Evolutionary conservation across 2,797 vertebrate species (phyloP), one percentile per base, ranked within the genome.

Genomic region (Craterocephalus amniculus): DNA sequence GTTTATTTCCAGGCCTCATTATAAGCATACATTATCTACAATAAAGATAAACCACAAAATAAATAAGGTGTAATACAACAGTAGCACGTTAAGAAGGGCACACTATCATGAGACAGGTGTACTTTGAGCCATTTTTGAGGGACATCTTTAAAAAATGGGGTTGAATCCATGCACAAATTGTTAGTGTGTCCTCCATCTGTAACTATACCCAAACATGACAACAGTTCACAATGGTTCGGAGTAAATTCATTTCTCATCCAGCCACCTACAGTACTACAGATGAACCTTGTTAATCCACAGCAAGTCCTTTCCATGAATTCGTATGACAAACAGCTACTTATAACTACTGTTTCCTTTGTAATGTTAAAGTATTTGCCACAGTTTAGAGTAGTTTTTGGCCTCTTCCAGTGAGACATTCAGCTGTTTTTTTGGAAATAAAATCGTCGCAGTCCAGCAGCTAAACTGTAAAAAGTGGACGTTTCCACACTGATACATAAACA

Each of bases 21-120:
- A 81, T 81, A 87, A 90, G 87, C 84, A 67, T 85, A 92, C 82
- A 89, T 67, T 65, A 79, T 80, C 84, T 84, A 86, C 87, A 90
- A 89, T 91, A 92, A 87, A 90, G 83, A 92, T 94, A 93, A 93
- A 92, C 80, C 87, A 84, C 89, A 83, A 90, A 95, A 94, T 95
- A 95, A 95, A 95, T 93, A 94, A 90, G 83, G 89, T 80, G 72
- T 90, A 91, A 93, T 90, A 94, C 85, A 90, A 92, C 81, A 77
- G 86, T 87, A 92, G 87, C 89, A 94, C 89, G 88, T 85, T 91
- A 89, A 91, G 91, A 90, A 85, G 79, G 84, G 88, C 86, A 88
- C 83, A 83, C 81, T 79, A 80, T 88, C 70, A 88, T 80, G 81
- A 80, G 82, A 86, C 82, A 59, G 63, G 54, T 75, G 70, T 70